Evolutionary conservation across 1,140 invertebrate genomes (phyloP).

Genomic region (Maconellicoccus hirsutus): DNA sequence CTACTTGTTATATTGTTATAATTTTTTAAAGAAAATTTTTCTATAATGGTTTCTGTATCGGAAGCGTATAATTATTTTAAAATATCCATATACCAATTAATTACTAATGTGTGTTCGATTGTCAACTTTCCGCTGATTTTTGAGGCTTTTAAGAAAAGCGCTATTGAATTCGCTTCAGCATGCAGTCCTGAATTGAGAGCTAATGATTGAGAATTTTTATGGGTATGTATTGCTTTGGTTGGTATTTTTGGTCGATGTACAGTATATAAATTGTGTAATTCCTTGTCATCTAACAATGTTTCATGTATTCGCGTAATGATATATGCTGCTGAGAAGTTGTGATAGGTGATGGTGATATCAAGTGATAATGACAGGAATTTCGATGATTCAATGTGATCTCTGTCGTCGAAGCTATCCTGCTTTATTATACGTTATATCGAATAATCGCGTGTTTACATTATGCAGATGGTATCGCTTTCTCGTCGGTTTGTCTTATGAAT

Average conservation of each 20-base stretch:
- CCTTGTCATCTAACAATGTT: not conserved
- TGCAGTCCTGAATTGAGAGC: constrained; percentile 17
- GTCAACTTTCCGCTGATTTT: constrained; percentile 4
- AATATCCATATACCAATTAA: not conserved
- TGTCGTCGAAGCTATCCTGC: too few species aligned
- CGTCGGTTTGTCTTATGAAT: too few species aligned
- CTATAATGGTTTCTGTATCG: not conserved
- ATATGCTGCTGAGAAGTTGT: too few species aligned
- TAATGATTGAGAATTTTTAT: constrained; percentile 5
- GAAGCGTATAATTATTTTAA: constrained; percentile 4
- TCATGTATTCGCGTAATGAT: not conserved
- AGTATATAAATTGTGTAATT: not conserved
- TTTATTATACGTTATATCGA: too few species aligned
- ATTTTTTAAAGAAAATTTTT: not conserved
- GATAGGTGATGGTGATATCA: too few species aligned
- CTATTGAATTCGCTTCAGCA: constrained; percentile 1
- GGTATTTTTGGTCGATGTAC: not conserved
- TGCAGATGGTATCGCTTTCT: too few species aligned
- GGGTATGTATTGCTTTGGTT: not conserved
- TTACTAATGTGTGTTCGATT: not conserved
- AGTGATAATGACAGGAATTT: too few species aligned
- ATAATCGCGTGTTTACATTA: too few species aligned
- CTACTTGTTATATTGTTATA: not conserved
- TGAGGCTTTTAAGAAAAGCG: constrained; percentile 11
- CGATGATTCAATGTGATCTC: too few species aligned